phyloP scores from a whole-genome alignment of 2,888 invertebrate species.

The Tachina grossa region DNA sequence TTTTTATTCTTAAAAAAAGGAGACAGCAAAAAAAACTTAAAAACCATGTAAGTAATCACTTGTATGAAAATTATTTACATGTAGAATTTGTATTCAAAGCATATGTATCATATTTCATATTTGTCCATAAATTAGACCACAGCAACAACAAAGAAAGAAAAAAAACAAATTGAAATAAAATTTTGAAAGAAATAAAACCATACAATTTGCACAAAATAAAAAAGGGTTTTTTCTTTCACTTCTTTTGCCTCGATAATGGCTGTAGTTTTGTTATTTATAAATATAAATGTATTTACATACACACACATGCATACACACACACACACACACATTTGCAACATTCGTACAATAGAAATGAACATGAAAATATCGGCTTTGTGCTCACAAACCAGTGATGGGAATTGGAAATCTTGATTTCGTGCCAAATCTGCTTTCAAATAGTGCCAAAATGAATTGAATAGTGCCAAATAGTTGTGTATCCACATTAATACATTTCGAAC shows the following conservation, averaged over 20 bases:
- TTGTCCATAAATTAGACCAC: constrained; percentile 70
- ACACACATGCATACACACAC: too few relatives aligned
- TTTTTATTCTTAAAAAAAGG: not conserved
- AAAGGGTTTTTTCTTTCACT: constrained; percentile 52
- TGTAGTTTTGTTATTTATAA: constrained; percentile 21
- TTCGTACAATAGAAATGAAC: constrained; percentile 45
- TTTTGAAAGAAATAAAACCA: constrained; percentile 38
- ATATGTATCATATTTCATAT: constrained; percentile 68
- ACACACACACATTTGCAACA: constrained; percentile 12
- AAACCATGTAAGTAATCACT: constrained; percentile 48
- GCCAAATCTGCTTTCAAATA: too few relatives aligned
- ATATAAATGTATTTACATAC: constrained; percentile 14
- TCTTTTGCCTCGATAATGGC: constrained; percentile 31
- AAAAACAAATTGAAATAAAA: not conserved
- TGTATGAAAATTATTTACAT: constrained; percentile 59
- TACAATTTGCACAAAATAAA: constrained; percentile 52
- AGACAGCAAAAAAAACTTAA: too few relatives aligned
- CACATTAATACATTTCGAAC: too few relatives aligned
- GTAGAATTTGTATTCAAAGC: constrained; percentile 65
- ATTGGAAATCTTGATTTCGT: too few relatives aligned
- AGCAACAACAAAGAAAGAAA: constrained; percentile 9
- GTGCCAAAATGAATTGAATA: too few relatives aligned
- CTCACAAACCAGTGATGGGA: too few relatives aligned
- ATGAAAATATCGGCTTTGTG: constrained; percentile 39
- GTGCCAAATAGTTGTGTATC: too few relatives aligned